Evolutionary conservation across 2,797 vertebrate genomes (phyloP).

Genomic region (Lepus oiostolus): DNA sequence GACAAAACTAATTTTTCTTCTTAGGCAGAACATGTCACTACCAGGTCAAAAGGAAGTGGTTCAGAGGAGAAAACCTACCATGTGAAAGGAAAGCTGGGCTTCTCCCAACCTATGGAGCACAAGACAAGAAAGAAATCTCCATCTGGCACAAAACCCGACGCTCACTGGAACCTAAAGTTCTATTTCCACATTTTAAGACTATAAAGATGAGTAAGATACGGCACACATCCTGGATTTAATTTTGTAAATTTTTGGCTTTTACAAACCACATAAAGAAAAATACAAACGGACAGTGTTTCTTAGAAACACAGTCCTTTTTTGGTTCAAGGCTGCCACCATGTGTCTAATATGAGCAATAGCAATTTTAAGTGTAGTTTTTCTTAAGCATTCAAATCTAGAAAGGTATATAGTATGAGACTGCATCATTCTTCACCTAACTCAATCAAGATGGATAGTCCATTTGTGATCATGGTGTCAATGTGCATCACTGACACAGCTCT

Average conservation of each 20-base stretch:
- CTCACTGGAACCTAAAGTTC: background rate
- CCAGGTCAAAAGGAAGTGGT: background rate
- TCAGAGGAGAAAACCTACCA: background rate
- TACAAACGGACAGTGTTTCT: background rate
- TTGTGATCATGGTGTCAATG: no score
- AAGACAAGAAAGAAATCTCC: background rate
- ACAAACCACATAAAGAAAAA: background rate
- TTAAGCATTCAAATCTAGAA: background rate
- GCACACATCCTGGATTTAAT: background rate
- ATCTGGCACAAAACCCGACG: background rate
- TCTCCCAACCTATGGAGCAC: background rate
- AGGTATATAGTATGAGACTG: background rate
- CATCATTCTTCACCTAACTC: no score
- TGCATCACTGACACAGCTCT: background rate
- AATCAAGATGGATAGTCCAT: rapidly evolving
- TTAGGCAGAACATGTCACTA: background rate
- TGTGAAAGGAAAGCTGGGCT: background rate
- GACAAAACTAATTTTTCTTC: background rate
- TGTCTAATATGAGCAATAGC: conserved; percentile 79
- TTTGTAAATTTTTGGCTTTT: background rate
- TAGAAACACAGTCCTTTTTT: background rate
- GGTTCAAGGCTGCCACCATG: conserved; percentile 83
- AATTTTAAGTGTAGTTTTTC: background rate
- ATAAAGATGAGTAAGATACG: background rate
- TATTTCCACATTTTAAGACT: background rate